phyloP scores from a whole-genome alignment of 2,113 vertebrate species.

The Tetrax tetrax region DNA sequence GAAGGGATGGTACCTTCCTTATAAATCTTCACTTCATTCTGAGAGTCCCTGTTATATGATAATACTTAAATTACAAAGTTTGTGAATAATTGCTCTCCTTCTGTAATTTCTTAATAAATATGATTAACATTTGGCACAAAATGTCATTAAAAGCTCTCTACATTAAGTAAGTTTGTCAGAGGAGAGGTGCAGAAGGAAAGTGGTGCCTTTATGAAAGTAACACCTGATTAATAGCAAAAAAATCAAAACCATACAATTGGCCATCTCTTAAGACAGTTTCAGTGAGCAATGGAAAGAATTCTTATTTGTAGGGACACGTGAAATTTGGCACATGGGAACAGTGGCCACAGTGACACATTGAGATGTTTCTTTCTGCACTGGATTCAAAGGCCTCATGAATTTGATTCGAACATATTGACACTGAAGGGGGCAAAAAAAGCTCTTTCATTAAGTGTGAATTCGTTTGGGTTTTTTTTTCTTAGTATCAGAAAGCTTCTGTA shows the following conservation, averaged over 20 bases:
- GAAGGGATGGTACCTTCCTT: background rate
- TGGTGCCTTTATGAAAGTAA: background rate
- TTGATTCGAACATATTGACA: background rate
- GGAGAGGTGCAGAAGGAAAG: background rate
- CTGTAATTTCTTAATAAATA: background rate
- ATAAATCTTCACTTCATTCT: background rate
- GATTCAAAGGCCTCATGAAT: background rate
- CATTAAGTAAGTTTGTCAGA: background rate
- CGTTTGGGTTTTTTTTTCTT: fast-evolving
- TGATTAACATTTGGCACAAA: background rate
- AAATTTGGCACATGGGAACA: background rate
- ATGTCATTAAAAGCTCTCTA: background rate
- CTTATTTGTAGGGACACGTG: background rate
- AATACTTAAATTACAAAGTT: background rate
- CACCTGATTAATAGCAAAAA: background rate
- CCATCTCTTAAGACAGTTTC: background rate
- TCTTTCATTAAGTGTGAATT: background rate
- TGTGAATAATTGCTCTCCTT: background rate
- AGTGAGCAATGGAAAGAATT: background rate
- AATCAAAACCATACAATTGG: background rate
- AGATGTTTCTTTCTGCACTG: background rate
- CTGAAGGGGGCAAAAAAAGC: background rate
- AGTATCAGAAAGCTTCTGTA: background rate
- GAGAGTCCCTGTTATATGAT: background rate
- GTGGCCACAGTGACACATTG: background rate